These are phyloP conservation scores for Glaucomys volans DNA, from an alignment of 2,113 vertebrate species.

Conservation along the genomic window DNA sequence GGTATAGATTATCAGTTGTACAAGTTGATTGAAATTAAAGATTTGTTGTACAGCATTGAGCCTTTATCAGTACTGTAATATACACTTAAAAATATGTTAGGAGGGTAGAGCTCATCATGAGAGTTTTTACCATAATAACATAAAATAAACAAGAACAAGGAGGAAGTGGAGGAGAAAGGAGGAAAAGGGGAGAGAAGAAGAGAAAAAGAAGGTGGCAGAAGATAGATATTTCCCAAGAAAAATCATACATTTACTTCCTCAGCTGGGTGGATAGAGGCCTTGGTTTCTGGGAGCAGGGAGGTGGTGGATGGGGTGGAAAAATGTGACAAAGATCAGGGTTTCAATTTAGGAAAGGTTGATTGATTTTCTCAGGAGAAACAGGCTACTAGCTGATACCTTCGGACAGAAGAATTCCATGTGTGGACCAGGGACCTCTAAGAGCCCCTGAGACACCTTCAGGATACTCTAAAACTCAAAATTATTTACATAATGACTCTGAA, in stretches of 20 bases:
- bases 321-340: background rate
- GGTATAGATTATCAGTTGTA: background rate
- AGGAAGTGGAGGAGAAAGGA: background rate
- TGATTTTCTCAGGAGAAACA: background rate
- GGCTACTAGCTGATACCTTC: background rate
- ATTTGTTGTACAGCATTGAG: background rate
- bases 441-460: background rate
- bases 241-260: background rate
- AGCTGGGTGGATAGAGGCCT: background rate
- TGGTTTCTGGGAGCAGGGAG: background rate
- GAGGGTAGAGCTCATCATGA: background rate
- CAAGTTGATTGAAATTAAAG: background rate
- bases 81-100: background rate
- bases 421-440: background rate
- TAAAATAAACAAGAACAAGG: background rate
- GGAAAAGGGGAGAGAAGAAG: background rate
- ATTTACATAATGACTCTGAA: background rate
- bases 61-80: background rate
- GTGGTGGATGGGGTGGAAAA: background rate
- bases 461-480: background rate
- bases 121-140: background rate
- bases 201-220: background rate
- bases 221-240: background rate
- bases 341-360: background rate
- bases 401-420: background rate